phyloP scores from a whole-genome alignment of 2,888 invertebrate species.

The Lochmaea crataegi region DNA sequence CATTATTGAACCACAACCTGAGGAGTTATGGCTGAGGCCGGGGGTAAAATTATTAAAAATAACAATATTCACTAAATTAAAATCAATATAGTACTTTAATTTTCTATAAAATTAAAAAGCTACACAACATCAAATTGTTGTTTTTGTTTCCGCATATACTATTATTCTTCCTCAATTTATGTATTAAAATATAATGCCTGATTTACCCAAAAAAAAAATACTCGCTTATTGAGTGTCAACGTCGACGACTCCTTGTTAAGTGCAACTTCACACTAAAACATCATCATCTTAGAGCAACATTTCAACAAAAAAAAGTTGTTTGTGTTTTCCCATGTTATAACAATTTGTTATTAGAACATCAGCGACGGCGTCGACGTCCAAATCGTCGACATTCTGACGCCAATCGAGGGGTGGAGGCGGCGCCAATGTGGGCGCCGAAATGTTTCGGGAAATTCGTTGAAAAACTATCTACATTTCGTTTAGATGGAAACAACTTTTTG shows the following conservation, averaged over 20 bases:
- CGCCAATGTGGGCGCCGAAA: conserved; percentile 60
- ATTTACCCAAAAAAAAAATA: neutral
- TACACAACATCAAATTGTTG: too few species aligned
- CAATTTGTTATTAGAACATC: conserved; percentile 63
- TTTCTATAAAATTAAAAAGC: too few species aligned
- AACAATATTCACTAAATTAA: too few species aligned
- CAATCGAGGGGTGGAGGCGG: conserved; percentile 50
- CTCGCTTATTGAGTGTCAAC: conserved; percentile 14
- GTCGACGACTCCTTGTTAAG: conserved; percentile 6
- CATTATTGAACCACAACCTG: too few species aligned
- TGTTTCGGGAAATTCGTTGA: conserved; percentile 48
- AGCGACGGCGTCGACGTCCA: conserved; percentile 47
- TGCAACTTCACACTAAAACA: conserved; percentile 28
- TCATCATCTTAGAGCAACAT: conserved; percentile 35
- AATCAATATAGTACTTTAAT: too few species aligned
- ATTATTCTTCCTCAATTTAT: too few species aligned
- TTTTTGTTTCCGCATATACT: too few species aligned
- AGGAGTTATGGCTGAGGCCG: too few species aligned
- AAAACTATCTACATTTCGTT: conserved; percentile 48
- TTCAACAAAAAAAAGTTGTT: conserved; percentile 50
- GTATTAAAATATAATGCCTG: too few species aligned
- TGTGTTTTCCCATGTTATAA: conserved; percentile 60
- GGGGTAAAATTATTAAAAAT: too few species aligned
- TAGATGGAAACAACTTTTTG: conserved; percentile 24
- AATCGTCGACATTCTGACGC: conserved; percentile 40